These are phyloP conservation scores for Ostrea edulis DNA, from an alignment of 1,140 invertebrate genomes.

Conservation along the genomic window DNA sequence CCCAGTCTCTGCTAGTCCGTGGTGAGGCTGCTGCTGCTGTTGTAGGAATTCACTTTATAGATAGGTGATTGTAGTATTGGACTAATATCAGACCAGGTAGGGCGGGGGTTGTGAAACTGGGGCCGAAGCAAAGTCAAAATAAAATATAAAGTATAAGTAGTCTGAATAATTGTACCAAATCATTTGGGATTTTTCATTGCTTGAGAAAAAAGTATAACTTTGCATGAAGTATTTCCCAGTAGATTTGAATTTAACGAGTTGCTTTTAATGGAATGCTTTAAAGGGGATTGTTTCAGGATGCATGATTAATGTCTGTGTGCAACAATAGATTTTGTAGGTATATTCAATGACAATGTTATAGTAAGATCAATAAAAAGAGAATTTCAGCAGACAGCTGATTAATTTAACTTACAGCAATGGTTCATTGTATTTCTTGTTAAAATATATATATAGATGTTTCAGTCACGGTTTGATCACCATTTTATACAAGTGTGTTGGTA, in stretches of 20 bases:
- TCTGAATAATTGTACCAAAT: neutral
- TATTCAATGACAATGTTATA: neutral
- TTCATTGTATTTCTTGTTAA: neutral
- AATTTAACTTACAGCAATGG: neutral
- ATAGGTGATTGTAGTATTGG: neutral
- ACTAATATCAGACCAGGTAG: neutral
- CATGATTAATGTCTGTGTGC: too few relatives aligned
- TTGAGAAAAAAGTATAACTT: too few relatives aligned
- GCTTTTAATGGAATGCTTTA: too few relatives aligned
- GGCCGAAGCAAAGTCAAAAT: neutral
- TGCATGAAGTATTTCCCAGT: too few relatives aligned
- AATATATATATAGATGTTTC: slow-evolving; percentile 3
- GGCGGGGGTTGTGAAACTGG: neutral
- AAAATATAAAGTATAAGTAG: neutral
- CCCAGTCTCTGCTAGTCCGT: neutral
- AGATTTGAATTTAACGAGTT: too few relatives aligned
- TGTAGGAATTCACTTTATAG: neutral
- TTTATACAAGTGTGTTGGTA: neutral
- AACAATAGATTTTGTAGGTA: too few relatives aligned
- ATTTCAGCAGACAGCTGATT: neutral
- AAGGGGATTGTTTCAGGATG: too few relatives aligned
- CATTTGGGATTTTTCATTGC: too few relatives aligned
- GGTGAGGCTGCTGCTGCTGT: neutral
- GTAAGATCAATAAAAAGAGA: neutral
- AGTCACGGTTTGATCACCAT: neutral